These are phyloP conservation scores for Carlito syrichta DNA, from an alignment of 2,113 vertebrate genomes.

Conservation along the genomic window DNA sequence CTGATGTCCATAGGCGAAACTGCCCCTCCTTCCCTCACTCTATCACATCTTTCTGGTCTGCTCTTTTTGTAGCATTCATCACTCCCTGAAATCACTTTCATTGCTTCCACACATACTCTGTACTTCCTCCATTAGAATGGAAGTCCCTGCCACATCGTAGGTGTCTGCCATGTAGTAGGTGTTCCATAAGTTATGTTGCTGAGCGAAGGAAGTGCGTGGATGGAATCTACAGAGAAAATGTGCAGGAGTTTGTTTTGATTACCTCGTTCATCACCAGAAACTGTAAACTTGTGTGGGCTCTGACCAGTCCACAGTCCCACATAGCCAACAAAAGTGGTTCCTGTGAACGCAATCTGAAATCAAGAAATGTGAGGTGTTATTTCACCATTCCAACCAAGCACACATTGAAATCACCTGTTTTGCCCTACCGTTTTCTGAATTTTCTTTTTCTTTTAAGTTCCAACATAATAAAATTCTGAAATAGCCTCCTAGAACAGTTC, in stretches of 20 bases:
- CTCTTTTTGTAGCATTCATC: not conserved
- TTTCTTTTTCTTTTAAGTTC: not conserved
- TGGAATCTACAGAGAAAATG: not conserved
- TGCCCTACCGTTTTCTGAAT: too few species aligned
- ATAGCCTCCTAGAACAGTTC: not conserved
- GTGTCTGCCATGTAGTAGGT: not conserved
- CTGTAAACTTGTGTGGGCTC: constrained; percentile 90
- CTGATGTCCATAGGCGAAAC: too few species aligned
- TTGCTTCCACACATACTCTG: rapidly evolving
- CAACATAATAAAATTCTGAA: constrained; percentile 19
- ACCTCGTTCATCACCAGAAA: constrained; percentile 93
- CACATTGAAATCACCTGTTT: not conserved
- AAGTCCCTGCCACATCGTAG: not conserved
- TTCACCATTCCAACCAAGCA: not conserved
- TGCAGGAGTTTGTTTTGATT: constrained; percentile 16
- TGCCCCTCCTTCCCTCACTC: not conserved
- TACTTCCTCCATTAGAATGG: not conserved
- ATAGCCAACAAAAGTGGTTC: constrained; percentile 94
- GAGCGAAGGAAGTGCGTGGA: not conserved
- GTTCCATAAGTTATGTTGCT: not conserved
- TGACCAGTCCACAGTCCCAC: constrained; percentile 97
- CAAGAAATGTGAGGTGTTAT: not conserved
- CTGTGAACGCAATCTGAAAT: constrained; percentile 87
- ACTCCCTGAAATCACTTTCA: not conserved
- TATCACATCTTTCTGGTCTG: not conserved